Evolutionary conservation across 2,797 vertebrate genomes (phyloP).

Genomic region (Chelon auratus): DNA sequence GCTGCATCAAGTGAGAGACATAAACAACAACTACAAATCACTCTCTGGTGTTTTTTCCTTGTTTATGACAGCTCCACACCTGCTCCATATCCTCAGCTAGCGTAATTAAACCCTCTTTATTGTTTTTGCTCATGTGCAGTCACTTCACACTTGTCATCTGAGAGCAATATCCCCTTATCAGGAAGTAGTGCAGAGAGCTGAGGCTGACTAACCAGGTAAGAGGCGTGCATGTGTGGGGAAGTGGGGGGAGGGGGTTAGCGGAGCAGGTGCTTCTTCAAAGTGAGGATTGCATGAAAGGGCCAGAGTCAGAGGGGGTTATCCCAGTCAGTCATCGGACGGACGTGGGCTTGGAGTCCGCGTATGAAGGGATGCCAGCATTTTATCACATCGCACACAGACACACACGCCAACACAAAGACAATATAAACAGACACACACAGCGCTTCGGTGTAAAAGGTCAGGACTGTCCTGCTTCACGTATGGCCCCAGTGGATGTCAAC

Average conservation of each 20-base stretch:
- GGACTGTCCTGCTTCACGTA: slow-evolving; percentile 44
- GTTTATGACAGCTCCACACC: background rate
- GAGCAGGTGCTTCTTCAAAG: slow-evolving; percentile 83
- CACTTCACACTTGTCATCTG: slow-evolving; percentile 66
- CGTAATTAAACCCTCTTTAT: slow-evolving; percentile 15
- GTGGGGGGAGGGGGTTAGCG: background rate
- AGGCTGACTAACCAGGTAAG: background rate
- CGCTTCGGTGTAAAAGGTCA: slow-evolving; percentile 58
- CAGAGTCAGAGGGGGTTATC: slow-evolving; percentile 54
- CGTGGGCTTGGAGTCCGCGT: slow-evolving; percentile 31
- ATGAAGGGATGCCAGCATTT: slow-evolving; percentile 73
- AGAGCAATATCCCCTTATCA: slow-evolving; percentile 73
- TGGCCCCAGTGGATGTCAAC: slow-evolving; percentile 50
- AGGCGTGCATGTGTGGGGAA: background rate
- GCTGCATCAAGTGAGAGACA: too few relatives aligned
- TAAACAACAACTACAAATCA: too few relatives aligned
- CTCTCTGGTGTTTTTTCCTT: too few relatives aligned
- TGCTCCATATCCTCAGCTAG: slow-evolving; percentile 15
- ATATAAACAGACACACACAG: slow-evolving; percentile 16
- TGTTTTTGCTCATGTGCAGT: slow-evolving; percentile 49
- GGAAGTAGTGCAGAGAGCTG: slow-evolving; percentile 43
- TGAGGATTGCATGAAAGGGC: slow-evolving; percentile 47
- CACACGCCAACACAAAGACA: slow-evolving; percentile 12
- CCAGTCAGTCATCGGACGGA: slow-evolving; percentile 48
- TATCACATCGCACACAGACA: slow-evolving; percentile 23